A percentile compares a stretch with the other conserved stretches of the same genome.
phyloP scores from a whole-genome alignment of 2,888 invertebrate genomes.

The Rhingia campestris region DNA sequence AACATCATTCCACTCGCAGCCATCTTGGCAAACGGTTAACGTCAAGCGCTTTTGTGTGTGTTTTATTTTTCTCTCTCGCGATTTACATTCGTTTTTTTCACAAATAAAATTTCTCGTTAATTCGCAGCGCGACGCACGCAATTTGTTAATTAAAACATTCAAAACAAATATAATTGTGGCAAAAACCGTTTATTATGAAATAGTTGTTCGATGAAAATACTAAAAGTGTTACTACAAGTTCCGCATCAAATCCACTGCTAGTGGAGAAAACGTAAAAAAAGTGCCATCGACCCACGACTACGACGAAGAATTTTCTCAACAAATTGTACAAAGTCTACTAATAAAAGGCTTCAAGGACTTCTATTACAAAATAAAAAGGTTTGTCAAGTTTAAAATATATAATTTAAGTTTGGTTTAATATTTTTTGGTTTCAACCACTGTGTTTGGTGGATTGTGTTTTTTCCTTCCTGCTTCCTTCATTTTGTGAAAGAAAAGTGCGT shows the following conservation, averaged over 20 bases:
- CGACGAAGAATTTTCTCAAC: constrained; percentile 44
- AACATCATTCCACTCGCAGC: constrained; percentile 59
- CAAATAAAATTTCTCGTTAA: constrained; percentile 58
- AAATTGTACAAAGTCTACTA: constrained; percentile 46
- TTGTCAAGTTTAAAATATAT: constrained; percentile 12
- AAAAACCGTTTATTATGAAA: constrained; percentile 46
- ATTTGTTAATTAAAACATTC: constrained; percentile 39
- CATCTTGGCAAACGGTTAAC: constrained; percentile 70
- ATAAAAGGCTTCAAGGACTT: constrained; percentile 4
- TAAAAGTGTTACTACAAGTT: constrained; percentile 37
- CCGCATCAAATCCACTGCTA: constrained; percentile 34
- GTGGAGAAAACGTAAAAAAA: constrained; percentile 46
- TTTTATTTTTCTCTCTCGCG: constrained; percentile 71
- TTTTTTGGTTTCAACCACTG: constrained; percentile 7
- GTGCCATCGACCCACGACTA: constrained; percentile 62
- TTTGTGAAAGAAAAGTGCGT: constrained; percentile 32
- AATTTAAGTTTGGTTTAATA: neutral
- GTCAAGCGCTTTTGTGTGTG: constrained; percentile 73
- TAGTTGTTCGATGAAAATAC: constrained; percentile 53
- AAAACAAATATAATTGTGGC: constrained; percentile 39
- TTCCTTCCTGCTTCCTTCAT: neutral
- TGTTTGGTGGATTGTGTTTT: neutral
- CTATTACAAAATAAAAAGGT: constrained; percentile 28
- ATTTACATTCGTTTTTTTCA: constrained; percentile 64
- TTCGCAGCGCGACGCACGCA: constrained; percentile 36